Conservation (phyloP, 2,113 vertebrate species). For the Laterallus jamaicensis region DNA sequence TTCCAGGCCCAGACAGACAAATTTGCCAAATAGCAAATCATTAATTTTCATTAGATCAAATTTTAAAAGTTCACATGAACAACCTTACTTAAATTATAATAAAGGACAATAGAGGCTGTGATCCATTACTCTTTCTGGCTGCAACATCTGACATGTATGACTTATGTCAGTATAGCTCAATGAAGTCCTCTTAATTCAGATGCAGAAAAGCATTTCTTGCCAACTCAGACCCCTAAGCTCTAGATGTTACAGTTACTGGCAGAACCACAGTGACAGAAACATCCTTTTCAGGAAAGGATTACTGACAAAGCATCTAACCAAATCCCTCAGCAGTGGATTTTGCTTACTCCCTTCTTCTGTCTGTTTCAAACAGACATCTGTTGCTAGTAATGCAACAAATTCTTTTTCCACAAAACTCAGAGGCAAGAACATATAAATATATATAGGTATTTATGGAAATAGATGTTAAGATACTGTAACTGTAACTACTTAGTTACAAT, state of each 20-base stretch:
- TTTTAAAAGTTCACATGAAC: not conserved
- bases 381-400: not conserved
- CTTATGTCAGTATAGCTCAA: not conserved
- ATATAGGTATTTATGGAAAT: not conserved
- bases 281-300: not conserved
- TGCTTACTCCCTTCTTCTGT: not conserved
- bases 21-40: not conserved
- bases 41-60: not conserved
- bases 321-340: not conserved
- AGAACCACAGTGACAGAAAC: not conserved
- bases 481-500: not conserved
- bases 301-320: constrained; percentile 16
- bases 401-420: not conserved
- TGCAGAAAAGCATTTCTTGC: not conserved
- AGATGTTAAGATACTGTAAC: too few species aligned
- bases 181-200: not conserved
- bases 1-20: not conserved
- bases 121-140: not conserved
- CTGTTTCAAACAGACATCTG: not conserved
- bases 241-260: not conserved
- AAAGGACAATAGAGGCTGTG: not conserved
- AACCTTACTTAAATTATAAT: not conserved
- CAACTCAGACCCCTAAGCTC: not conserved
- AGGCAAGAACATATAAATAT: not conserved
- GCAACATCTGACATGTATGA: not conserved